Base-by-base conservation (phyloP, 2,888 invertebrate species). In the Sphecodes monilicornis region DNA sequence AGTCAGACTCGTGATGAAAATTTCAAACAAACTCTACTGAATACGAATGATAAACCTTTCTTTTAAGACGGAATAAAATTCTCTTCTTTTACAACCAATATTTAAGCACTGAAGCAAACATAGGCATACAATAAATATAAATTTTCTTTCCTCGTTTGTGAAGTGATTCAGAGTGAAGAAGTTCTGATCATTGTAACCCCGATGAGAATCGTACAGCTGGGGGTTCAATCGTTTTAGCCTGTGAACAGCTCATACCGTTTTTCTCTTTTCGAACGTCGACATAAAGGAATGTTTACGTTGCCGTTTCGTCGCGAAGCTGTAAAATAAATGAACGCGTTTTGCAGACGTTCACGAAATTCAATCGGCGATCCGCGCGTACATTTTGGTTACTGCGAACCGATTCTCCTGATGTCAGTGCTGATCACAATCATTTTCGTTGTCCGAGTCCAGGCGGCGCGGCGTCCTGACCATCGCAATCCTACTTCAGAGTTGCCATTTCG, bases 401-500 rank as follows among this genome's bases (percentile, higher is more conserved):
- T 29, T 29, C 64, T 32, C 18, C 64, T 32, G 64, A 29, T 64
- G 64, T 64, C 32, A 18, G 32, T 64, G 64, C 64, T 64, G 64
- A 64, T 64, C 32, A 6, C 32, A 64, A 29, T 16, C 64, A 64
- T 39, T 39, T 41, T 36, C 41, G 54, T 39, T 54, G 18, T 22
- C 26, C 69, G 43, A 16, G 29, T 22, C 43, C 36, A 29, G 22
- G n/a, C 41, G 11, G n/a, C 54, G 11, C 57, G 26, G 57, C 41
- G 81, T 71, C 81, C 81, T 83, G 83, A 81, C 81, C 83, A 83
- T 81, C 81, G 68, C 83, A 82, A 82, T 82, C 76, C 39, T 22
- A 50, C 29, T 66, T 36, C 41, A 68, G 69, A 80, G 64, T 18
- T 32, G n/a, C 26, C 73, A 39, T 36, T 6, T 32, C 60, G 46